Conservation (phyloP, 2,113 vertebrate genomes). For the Hiodon alosoides region DNA sequence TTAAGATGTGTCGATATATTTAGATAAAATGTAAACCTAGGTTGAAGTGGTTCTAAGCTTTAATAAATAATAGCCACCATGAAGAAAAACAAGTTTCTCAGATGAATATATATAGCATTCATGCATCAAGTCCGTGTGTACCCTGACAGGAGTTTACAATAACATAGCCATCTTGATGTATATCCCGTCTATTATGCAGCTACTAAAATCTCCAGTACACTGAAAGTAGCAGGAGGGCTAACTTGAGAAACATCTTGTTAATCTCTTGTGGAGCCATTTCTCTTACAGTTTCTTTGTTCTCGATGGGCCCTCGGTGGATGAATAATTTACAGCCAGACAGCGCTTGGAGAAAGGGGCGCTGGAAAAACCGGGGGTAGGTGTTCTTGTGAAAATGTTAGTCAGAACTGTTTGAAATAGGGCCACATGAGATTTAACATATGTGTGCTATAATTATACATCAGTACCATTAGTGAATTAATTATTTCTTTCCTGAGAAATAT, state of each 20-base stretch:
- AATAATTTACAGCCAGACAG: constrained; percentile 24
- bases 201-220: neutral
- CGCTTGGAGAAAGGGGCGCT: neutral
- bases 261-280: constrained; percentile 15
- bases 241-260: constrained; percentile 23
- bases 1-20: constrained; percentile 1
- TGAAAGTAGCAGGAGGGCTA: constrained; percentile 3
- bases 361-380: constrained; percentile 8
- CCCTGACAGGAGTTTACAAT: too few species aligned
- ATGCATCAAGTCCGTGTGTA: neutral
- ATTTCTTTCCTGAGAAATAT: constrained; percentile 8
- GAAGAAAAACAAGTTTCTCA: too few species aligned
- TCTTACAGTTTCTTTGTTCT: constrained; percentile 25
- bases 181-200: too few species aligned
- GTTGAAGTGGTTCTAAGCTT: too few species aligned
- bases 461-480: neutral
- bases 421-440: constrained; percentile 5
- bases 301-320: constrained; percentile 10
- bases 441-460: constrained; percentile 9
- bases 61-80: too few species aligned
- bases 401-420: constrained; percentile 14
- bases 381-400: constrained; percentile 12
- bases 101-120: too few species aligned
- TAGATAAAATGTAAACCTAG: too few species aligned
- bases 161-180: too few species aligned